Percentiles rank a stretch among this genome's conserved stretches.
Evolutionary conservation across 2,113 vertebrate genomes (phyloP).

Genomic region (Datnioides undecimradiatus): DNA sequence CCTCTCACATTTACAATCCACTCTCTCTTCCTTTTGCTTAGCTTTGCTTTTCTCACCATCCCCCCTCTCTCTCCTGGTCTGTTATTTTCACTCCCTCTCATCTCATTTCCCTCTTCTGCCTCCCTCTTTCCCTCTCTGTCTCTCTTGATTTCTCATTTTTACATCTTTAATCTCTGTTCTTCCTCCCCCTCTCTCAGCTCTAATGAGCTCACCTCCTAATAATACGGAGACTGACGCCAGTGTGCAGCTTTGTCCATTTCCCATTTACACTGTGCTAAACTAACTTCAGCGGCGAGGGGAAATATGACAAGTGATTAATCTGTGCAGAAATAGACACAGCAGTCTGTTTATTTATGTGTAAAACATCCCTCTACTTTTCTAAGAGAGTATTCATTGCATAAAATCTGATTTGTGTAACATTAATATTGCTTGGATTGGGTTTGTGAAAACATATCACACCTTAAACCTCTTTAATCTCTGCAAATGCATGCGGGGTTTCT

Average conservation of each 20-base stretch:
- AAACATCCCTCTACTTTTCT: background rate
- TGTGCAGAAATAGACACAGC: constrained; percentile 2
- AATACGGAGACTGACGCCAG: constrained; percentile 12
- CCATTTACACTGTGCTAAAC: background rate
- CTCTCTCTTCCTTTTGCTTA: constrained; percentile 53
- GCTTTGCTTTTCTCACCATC: constrained; percentile 65
- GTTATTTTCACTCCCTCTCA: constrained; percentile 31
- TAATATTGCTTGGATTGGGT: constrained; percentile 53
- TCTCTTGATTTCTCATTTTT: constrained; percentile 18
- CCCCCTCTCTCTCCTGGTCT: constrained; percentile 44
- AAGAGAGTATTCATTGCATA: constrained; percentile 42
- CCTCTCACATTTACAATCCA: constrained; percentile 34
- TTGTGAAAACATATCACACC: constrained; percentile 26
- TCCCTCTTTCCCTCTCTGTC: constrained; percentile 8
- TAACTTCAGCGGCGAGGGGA: background rate
- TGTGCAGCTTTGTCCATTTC: constrained; percentile 2
- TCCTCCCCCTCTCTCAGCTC: constrained; percentile 5
- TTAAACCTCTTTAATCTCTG: constrained; percentile 53
- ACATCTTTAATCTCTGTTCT: constrained; percentile 1
- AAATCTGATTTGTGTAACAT: constrained; percentile 59
- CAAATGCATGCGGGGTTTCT: constrained; percentile 12
- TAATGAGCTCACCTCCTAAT: constrained; percentile 35
- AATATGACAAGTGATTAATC: constrained; percentile 29
- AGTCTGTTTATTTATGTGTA: constrained; percentile 3
- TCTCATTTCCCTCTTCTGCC: constrained; percentile 16